phyloP scores from a whole-genome alignment of 2,113 vertebrate species.

The Hyaena hyaena region DNA sequence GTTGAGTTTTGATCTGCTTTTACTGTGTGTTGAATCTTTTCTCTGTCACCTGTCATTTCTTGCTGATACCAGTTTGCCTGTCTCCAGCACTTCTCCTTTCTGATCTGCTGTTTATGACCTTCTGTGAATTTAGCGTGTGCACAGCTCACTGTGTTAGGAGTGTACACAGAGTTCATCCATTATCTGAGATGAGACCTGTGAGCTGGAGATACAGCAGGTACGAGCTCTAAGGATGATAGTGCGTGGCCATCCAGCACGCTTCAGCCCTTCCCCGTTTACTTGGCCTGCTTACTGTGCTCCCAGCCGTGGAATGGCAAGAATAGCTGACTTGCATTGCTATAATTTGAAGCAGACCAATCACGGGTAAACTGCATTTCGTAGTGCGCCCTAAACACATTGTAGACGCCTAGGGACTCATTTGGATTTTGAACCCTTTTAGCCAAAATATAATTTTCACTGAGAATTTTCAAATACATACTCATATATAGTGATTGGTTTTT shows the following conservation, averaged over 20 bases:
- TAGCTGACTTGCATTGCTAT: not conserved
- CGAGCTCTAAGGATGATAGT: not conserved
- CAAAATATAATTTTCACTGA: not conserved
- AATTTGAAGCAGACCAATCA: not conserved
- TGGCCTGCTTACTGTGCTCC: not conserved
- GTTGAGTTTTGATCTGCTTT: not conserved
- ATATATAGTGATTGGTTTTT: not conserved
- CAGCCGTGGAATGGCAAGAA: not conserved
- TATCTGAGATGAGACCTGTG: not conserved
- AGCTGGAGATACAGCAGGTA: not conserved
- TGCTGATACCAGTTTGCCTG: not conserved
- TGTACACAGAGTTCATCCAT: not conserved
- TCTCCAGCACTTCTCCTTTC: not conserved
- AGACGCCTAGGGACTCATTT: not conserved
- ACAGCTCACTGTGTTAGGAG: not conserved
- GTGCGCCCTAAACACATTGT: not conserved
- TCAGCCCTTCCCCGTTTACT: not conserved
- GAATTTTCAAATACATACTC: conserved; percentile 23
- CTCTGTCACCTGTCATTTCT: not conserved
- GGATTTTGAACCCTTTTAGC: not conserved
- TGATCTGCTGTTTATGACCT: not conserved
- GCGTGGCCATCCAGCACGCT: not conserved
- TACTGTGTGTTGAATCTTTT: not conserved
- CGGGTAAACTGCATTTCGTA: not conserved
- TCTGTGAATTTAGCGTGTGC: conserved; percentile 1